A percentile compares a stretch with the other conserved stretches of the same genome.
These are phyloP conservation scores for Acanthoscelides obtectus DNA, from an alignment of 2,888 invertebrate species.

Conservation along the genomic window DNA sequence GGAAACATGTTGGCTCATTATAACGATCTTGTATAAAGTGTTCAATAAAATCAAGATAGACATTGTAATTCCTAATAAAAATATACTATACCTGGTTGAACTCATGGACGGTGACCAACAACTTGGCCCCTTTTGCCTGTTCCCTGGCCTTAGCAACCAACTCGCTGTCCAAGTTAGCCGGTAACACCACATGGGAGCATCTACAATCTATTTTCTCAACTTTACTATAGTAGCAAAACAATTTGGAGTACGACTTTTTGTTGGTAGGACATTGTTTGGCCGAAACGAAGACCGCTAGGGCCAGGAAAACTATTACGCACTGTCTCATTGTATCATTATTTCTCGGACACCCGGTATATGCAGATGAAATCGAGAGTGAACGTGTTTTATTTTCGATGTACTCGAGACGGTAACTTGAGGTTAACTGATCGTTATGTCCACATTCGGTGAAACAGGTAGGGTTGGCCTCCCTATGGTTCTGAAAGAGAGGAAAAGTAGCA, in stretches of 20 bases:
- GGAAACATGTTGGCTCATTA: not conserved
- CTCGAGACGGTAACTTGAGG: slow-evolving; percentile 33
- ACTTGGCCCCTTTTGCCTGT: slow-evolving; percentile 51
- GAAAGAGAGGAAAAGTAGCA: not conserved
- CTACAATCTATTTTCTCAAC: slow-evolving; percentile 38
- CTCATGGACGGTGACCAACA: slow-evolving; percentile 53
- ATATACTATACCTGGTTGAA: slow-evolving; percentile 52
- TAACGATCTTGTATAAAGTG: not conserved
- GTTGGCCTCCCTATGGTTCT: not conserved
- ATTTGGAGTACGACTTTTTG: slow-evolving; percentile 36
- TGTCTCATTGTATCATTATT: slow-evolving; percentile 9
- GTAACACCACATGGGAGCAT: slow-evolving; percentile 43
- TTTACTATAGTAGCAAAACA: slow-evolving; percentile 43
- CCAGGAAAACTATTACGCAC: slow-evolving; percentile 8
- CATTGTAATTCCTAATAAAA: not conserved
- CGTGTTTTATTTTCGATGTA: slow-evolving; percentile 33
- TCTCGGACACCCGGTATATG: slow-evolving; percentile 2
- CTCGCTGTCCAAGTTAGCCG: slow-evolving; percentile 35
- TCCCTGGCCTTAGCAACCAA: slow-evolving; percentile 50
- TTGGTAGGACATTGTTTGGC: slow-evolving; percentile 31
- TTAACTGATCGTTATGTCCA: slow-evolving; percentile 28
- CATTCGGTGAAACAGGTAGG: not conserved
- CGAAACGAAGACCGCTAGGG: slow-evolving; percentile 12
- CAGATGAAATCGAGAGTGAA: slow-evolving; percentile 26
- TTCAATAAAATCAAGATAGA: not conserved